phyloP scores from a whole-genome alignment of 2,113 vertebrate genomes.

The Chaenocephalus aceratus region DNA sequence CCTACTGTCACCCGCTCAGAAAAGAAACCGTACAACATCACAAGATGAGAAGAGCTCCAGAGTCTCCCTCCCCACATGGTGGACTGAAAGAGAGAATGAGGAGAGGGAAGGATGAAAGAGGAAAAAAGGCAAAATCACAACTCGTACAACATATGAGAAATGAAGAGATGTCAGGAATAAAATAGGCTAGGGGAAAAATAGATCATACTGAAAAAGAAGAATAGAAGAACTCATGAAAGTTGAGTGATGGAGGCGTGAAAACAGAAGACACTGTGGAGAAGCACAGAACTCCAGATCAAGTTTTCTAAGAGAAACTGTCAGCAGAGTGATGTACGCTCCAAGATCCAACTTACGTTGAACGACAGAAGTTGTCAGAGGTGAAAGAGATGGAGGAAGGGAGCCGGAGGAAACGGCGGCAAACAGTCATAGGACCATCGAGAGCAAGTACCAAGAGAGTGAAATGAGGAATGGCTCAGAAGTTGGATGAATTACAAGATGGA shows the following conservation, averaged over 20 bases:
- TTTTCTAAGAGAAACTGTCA: constrained; percentile 33
- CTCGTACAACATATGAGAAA: constrained; percentile 6
- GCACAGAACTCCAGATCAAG: neutral
- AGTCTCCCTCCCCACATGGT: constrained; percentile 30
- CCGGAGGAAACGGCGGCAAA: neutral
- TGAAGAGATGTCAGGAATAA: constrained; percentile 17
- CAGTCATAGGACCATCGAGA: neutral
- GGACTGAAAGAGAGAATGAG: constrained; percentile 36
- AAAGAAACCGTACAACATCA: constrained; percentile 30
- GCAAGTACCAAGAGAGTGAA: neutral
- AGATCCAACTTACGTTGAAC: constrained; percentile 15
- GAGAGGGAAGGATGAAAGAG: constrained; percentile 49
- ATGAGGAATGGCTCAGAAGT: neutral
- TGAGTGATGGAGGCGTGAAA: constrained; percentile 8
- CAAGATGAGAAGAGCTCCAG: constrained; percentile 53
- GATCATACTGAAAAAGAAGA: constrained; percentile 2
- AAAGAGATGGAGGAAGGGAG: neutral
- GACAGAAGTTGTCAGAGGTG: constrained; percentile 3
- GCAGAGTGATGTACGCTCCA: neutral
- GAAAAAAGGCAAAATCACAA: constrained; percentile 6
- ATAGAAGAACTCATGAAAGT: neutral
- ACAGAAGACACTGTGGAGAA: neutral
- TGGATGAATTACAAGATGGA: constrained; percentile 6
- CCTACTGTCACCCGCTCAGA: constrained; percentile 17
- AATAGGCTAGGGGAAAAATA: constrained; percentile 1